Base-by-base conservation (phyloP, 2,888 invertebrate species). In the Lepidochrysops patricia region DNA sequence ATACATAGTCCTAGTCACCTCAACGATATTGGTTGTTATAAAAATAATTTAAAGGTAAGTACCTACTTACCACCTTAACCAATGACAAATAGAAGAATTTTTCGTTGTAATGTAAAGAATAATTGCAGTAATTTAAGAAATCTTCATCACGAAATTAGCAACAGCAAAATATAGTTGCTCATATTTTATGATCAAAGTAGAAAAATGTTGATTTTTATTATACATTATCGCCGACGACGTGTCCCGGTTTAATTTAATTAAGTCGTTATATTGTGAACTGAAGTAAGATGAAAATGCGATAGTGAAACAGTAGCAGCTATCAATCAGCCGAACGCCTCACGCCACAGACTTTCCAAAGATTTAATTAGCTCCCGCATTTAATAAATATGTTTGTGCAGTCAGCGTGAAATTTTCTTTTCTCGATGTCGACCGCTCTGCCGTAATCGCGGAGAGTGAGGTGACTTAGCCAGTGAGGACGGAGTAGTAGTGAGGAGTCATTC, bases 331-430 rank as follows among this genome's bases (percentile, higher is more conserved):
- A 77, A 72, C 70, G 72, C 72, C 71, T 65, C 66, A 68, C 71
- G 66, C 78, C 71, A 75, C 74, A 74, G 79, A 88, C 88, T 88
- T 89, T 89, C 88, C 84, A 84, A 76, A 70, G 77, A 73, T 77
- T 71, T 82, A 83, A 87, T 84, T 82, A 80, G 84, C 86, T 85
- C 80, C 75, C 80, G 79, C 77, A 76, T 83, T 82, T 84, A 83
- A 81, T 84, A 83, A 83, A 83, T 80, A 82, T 81, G 82, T 80
- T 76, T 76, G 83, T 79, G 84, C 87, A 84, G 75, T 77, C 77
- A 81, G 82, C 87, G 86, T 89, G 84, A 86, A 88, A 85, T 85
- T 88, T 89, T 86, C 87, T 88, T 87, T 82, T 85, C 77, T 76
- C 76, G 75, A 73, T 61, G 64, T 63, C 68, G 73, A 63, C 75